Percentiles rank a stretch among this genome's conserved stretches.
phyloP scores from a whole-genome alignment of 2,797 vertebrate genomes.

The Gadopsis bispinosus region DNA sequence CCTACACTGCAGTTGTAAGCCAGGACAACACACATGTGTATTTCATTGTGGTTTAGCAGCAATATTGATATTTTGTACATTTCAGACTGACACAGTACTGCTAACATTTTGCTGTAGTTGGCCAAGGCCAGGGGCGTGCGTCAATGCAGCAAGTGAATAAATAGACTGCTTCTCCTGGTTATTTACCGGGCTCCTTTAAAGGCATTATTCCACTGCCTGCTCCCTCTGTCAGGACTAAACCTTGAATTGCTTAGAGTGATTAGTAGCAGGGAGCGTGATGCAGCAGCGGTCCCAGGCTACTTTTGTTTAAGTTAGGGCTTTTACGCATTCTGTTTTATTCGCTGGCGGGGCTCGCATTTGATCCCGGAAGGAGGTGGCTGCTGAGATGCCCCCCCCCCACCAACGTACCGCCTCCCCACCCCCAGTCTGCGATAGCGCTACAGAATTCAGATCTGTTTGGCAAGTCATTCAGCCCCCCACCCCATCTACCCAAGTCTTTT shows the following conservation, averaged over 20 bases:
- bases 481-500: conserved; percentile 60
- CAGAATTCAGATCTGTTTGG: conserved; percentile 75
- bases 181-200: conserved; percentile 75
- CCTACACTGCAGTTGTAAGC: neutral
- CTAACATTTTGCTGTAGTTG: conserved; percentile 49
- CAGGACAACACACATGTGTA: conserved; percentile 30
- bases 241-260: conserved; percentile 76
- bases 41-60: conserved; percentile 47
- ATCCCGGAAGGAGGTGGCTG: conserved; percentile 78
- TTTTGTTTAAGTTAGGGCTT: conserved; percentile 83
- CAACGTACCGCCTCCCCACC: conserved; percentile 25
- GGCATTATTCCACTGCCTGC: conserved; percentile 65
- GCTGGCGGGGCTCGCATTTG: conserved; percentile 74
- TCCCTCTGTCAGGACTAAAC: conserved; percentile 67
- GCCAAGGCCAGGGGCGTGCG: conserved; percentile 63
- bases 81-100: conserved; percentile 32
- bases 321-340: conserved; percentile 78
- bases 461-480: conserved; percentile 67
- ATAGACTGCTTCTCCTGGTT: conserved; percentile 63
- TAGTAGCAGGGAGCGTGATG: conserved; percentile 75
- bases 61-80: conserved; percentile 53
- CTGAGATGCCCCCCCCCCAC: conserved; percentile 42
- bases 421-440: conserved; percentile 52
- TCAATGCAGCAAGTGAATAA: conserved; percentile 69
- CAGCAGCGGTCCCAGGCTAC: conserved; percentile 71